phyloP scores from a whole-genome alignment of 2,113 vertebrate genomes.

The Solea solea region DNA sequence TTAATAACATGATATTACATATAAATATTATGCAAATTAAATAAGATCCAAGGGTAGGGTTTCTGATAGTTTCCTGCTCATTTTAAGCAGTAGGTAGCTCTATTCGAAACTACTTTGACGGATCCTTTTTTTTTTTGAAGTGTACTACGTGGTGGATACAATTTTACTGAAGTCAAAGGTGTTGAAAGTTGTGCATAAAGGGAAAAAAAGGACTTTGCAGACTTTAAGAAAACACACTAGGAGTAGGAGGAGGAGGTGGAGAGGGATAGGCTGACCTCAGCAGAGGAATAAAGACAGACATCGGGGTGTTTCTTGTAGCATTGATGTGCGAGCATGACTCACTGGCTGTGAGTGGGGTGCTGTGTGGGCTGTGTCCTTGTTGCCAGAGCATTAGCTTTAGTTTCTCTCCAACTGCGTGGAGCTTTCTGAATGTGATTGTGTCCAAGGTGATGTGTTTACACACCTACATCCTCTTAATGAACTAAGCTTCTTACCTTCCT shows the following conservation, averaged over 20 bases:
- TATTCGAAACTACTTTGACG: slow-evolving; percentile 21
- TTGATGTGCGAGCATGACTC: slow-evolving; percentile 68
- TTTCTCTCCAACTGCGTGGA: slow-evolving; percentile 69
- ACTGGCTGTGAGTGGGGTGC: slow-evolving; percentile 49
- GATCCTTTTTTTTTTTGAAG: neutral
- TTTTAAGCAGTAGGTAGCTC: neutral
- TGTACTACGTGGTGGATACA: slow-evolving; percentile 12
- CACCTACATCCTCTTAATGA: slow-evolving; percentile 73
- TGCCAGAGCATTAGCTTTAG: slow-evolving; percentile 75
- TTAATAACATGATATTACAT: slow-evolving; percentile 21
- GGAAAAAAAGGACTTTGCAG: slow-evolving; percentile 56
- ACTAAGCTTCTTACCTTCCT: slow-evolving; percentile 78
- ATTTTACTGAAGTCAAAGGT: slow-evolving; percentile 30
- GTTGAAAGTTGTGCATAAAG: slow-evolving; percentile 48
- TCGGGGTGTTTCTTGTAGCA: slow-evolving; percentile 56
- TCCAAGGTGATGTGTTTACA: slow-evolving; percentile 79
- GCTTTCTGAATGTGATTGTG: slow-evolving; percentile 80
- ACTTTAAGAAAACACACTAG: slow-evolving; percentile 26
- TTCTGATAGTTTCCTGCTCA: slow-evolving; percentile 8
- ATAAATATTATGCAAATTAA: slow-evolving; percentile 50
- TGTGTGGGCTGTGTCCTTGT: slow-evolving; percentile 64
- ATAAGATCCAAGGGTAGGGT: too few species aligned
- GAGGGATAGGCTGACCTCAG: slow-evolving; percentile 40
- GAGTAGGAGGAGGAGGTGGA: slow-evolving; percentile 27
- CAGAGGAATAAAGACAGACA: slow-evolving; percentile 40